Conservation (phyloP, 2,888 invertebrate genomes). For the Thumatha senex region DNA sequence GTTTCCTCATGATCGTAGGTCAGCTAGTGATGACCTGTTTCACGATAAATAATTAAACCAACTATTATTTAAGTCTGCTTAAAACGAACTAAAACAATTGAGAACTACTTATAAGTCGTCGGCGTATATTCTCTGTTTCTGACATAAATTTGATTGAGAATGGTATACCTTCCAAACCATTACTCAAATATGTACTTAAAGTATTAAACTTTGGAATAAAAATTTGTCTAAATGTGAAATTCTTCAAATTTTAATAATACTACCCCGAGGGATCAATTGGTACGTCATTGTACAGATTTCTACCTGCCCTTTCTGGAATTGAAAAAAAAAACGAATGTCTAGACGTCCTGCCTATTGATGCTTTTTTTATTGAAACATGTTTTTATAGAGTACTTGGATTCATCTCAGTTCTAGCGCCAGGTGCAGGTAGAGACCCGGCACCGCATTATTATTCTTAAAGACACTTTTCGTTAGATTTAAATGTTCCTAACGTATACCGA, state of each 20-base stretch:
- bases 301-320: slow-evolving; percentile 75
- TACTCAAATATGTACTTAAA: not conserved
- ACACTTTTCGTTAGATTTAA: slow-evolving; percentile 50
- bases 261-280: slow-evolving; percentile 24
- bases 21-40: slow-evolving; percentile 24
- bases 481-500: slow-evolving; percentile 37
- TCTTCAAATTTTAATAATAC: slow-evolving; percentile 34
- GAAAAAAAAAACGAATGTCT: slow-evolving; percentile 72
- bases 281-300: slow-evolving; percentile 49
- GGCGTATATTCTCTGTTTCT: too few species aligned
- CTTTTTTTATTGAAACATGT: slow-evolving; percentile 69
- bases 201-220: slow-evolving; percentile 18
- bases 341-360: slow-evolving; percentile 78
- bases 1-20: slow-evolving; percentile 16
- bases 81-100: not conserved
- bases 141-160: too few species aligned
- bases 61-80: not conserved
- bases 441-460: slow-evolving; percentile 60
- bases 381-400: slow-evolving; percentile 68
- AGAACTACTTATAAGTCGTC: not conserved
- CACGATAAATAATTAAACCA: slow-evolving; percentile 18
- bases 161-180: not conserved
- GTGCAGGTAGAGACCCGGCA: slow-evolving; percentile 69
- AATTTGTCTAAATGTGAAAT: slow-evolving; percentile 16
- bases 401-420: slow-evolving; percentile 69